Evolutionary conservation across 2,797 vertebrate genomes (phyloP).

Genomic region (Dallia pectoralis): DNA sequence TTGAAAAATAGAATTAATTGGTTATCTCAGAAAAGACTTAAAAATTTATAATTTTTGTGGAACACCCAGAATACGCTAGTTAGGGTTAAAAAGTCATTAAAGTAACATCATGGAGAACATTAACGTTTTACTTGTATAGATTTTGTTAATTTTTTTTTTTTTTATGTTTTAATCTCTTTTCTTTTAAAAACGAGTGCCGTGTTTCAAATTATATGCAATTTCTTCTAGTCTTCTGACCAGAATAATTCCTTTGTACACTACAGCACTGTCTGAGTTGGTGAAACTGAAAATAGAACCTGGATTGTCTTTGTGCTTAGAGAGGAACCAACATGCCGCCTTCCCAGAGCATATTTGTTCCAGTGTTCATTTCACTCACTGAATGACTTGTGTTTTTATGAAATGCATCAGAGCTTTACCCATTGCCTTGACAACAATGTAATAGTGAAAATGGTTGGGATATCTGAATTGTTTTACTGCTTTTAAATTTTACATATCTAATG

Average conservation of each 20-base stretch:
- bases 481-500: slow-evolving; percentile 8
- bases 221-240: slow-evolving; percentile 42
- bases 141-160: slow-evolving; percentile 19
- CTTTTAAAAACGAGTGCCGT: slow-evolving; percentile 20
- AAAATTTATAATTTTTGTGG: not conserved
- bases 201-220: slow-evolving; percentile 50
- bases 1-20: not conserved
- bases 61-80: not conserved
- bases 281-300: slow-evolving; percentile 52
- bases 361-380: slow-evolving; percentile 24
- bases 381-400: slow-evolving; percentile 25
- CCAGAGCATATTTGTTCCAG: slow-evolving; percentile 28
- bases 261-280: slow-evolving; percentile 38
- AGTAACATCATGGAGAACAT: slow-evolving; percentile 27
- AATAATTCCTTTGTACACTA: slow-evolving; percentile 46
- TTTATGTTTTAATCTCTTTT: slow-evolving; percentile 2
- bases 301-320: slow-evolving; percentile 17
- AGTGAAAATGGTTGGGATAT: slow-evolving; percentile 31
- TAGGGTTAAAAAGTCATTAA: not conserved
- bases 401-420: slow-evolving; percentile 38
- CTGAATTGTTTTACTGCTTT: slow-evolving; percentile 32
- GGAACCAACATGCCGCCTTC: slow-evolving; percentile 50
- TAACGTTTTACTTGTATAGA: slow-evolving; percentile 9
- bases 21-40: not conserved
- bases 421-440: slow-evolving; percentile 27